These are phyloP conservation scores for Brachionus plicatilis DNA, from an alignment of 1,140 invertebrate species.

Conservation along the genomic window DNA sequence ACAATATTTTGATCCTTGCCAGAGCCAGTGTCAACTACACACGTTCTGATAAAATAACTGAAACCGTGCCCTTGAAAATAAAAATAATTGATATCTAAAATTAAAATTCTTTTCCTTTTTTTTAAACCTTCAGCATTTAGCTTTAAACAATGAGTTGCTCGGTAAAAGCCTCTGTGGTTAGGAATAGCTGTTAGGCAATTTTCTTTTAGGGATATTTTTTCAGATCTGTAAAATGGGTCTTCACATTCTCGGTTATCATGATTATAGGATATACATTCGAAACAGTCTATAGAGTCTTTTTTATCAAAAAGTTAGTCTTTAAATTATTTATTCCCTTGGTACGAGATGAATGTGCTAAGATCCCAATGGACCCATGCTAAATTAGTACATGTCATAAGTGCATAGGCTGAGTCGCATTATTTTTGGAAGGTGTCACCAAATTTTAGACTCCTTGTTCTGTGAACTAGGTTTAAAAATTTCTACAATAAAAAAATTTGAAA, in stretches of 20 bases:
- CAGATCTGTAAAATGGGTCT: not conserved
- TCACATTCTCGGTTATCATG: conserved; percentile 27
- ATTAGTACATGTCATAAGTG: too few species aligned
- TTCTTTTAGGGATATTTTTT: not conserved
- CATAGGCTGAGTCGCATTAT: too few species aligned
- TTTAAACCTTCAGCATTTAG: not conserved
- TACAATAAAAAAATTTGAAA: too few species aligned
- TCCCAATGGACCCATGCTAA: too few species aligned
- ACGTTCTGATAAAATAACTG: conserved; percentile 7
- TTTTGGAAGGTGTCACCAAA: too few species aligned
- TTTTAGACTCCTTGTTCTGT: too few species aligned
- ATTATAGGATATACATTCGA: conserved; percentile 12
- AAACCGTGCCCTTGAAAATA: not conserved
- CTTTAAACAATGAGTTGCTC: conserved; percentile 27
- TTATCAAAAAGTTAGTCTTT: too few species aligned
- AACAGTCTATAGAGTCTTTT: not conserved
- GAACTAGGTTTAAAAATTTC: too few species aligned
- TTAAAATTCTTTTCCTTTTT: not conserved
- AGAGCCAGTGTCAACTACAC: not conserved
- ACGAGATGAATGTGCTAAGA: too few species aligned
- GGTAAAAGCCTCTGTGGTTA: not conserved
- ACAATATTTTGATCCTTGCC: conserved; percentile 18
- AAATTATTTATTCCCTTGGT: too few species aligned
- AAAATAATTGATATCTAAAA: not conserved
- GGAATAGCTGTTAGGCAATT: not conserved